These are phyloP conservation scores for Pseudomyrmex sp. DNA, from an alignment of 1,140 invertebrate species.

Conservation along the genomic window DNA sequence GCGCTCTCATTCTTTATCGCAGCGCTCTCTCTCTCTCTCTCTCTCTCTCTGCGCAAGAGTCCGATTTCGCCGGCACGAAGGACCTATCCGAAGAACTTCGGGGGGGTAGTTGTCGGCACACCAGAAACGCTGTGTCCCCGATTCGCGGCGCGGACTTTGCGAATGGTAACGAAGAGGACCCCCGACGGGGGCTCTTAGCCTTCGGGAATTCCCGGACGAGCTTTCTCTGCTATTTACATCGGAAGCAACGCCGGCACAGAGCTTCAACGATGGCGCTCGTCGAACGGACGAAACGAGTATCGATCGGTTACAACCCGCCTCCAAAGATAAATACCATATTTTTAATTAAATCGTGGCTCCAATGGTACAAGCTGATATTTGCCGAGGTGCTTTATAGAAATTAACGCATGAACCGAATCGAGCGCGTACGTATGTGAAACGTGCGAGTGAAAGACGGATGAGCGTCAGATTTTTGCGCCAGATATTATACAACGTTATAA, in stretches of 20 bases:
- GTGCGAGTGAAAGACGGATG: slow-evolving; percentile 15
- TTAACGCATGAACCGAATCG: slow-evolving; percentile 36
- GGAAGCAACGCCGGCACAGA: slow-evolving; percentile 49
- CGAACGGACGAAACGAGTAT: slow-evolving; percentile 53
- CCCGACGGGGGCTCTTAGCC: slow-evolving; percentile 35
- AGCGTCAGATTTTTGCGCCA: slow-evolving; percentile 38
- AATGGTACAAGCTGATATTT: slow-evolving; percentile 39
- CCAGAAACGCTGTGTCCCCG: slow-evolving; percentile 51
- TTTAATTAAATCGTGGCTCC: slow-evolving; percentile 56
- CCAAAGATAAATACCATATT: slow-evolving; percentile 60
- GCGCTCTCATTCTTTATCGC: slow-evolving; percentile 27
- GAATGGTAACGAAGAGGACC: slow-evolving; percentile 57
- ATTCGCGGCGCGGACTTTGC: slow-evolving; percentile 48
- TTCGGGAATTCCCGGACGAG: slow-evolving; percentile 60
- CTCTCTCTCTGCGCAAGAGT: slow-evolving; percentile 26
- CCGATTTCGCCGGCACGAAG: slow-evolving; percentile 29
- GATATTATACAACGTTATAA: slow-evolving; percentile 3
- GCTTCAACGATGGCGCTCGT: slow-evolving; percentile 55
- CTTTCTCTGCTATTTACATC: slow-evolving; percentile 55
- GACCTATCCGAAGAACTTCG: slow-evolving; percentile 41
- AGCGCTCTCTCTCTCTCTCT: not conserved
- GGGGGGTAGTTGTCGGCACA: slow-evolving; percentile 45
- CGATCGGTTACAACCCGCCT: slow-evolving; percentile 49
- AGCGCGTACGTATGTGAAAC: no score
- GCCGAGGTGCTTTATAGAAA: slow-evolving; percentile 56